Conservation (phyloP, 1,140 invertebrate species). For the Stegodyphus mimosarum region DNA sequence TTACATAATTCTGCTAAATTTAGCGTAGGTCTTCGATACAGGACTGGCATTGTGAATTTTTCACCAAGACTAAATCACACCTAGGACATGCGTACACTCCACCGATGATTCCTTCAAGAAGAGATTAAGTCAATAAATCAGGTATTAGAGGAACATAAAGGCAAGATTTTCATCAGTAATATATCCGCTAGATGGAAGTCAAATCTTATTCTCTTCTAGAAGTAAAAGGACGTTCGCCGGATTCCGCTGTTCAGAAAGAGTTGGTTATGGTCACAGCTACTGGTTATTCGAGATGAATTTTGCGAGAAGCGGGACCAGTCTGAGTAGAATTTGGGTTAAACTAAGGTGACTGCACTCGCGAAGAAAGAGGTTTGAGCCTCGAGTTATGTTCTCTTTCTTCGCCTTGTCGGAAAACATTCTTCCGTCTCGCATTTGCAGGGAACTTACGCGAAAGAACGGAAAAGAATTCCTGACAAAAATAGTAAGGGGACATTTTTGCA, state of each 20-base stretch:
- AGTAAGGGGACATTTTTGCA: background rate
- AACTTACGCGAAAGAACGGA: too few species aligned
- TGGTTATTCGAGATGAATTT: background rate
- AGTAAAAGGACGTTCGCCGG: background rate
- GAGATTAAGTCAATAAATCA: background rate
- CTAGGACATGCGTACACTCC: too few species aligned
- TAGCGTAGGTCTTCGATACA: too few species aligned
- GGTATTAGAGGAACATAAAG: background rate
- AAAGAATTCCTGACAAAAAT: too few species aligned
- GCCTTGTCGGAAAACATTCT: background rate
- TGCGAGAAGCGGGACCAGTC: background rate
- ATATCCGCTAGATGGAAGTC: background rate
- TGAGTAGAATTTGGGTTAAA: slow-evolving; percentile 39
- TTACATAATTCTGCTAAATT: too few species aligned
- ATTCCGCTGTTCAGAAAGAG: background rate
- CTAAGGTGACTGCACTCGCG: slow-evolving; percentile 40
- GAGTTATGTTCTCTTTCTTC: slow-evolving; percentile 17
- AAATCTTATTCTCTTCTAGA: background rate
- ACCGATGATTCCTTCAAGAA: background rate
- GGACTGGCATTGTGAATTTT: too few species aligned
- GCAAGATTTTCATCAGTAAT: background rate
- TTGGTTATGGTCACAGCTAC: background rate
- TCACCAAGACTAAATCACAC: too few species aligned
- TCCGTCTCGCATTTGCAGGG: background rate
- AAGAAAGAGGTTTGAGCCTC: slow-evolving; percentile 35